Base-by-base conservation (phyloP, 2,113 vertebrate species). In the Callithrix jacchus region DNA sequence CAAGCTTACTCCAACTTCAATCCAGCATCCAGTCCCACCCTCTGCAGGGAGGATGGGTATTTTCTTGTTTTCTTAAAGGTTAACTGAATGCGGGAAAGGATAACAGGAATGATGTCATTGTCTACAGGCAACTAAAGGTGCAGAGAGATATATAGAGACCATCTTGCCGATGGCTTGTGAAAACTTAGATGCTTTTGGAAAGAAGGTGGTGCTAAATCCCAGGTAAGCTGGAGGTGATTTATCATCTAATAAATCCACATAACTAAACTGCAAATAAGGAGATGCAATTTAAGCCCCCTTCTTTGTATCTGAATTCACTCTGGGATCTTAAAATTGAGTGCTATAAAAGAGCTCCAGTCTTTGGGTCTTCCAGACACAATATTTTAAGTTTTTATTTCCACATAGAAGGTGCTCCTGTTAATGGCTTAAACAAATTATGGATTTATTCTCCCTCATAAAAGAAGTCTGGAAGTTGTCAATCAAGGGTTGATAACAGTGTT, bases 401-500 rank as follows among this genome's bases (percentile, higher is more conserved):
- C 27, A 47, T 27, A 45, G 37, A 91, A 68, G 17, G 52, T 20
- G 35, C 47, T 96, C 86, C 21, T 27, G 42, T 71, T 94, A 84
- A 58, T 42, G 42, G n/a, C 42, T 77, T 77, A 73, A 71, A 87
- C 7, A 74, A 96, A 35, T 77, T 30, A 35, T 8, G 25, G 23
- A 47, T 79, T 90, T 87, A 37, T 76, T 66, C 61, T 45, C 61
- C 12, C 40, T 52, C n/a, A 66, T 80, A n/a, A 37, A 85, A 90
- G 54, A 93, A 70, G 14, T 74, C 86, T 93, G 18, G 21, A 95
- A 40, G 18, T 61, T 79, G 32, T 73, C 56, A 18, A 23, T 49
- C 42, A 40, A 70, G 52, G 2, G 8, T 17, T 54, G 58, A 64
- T 42, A 25, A 77, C n/a, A 52, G 54, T 49, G 92, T 37, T 61